Base-by-base conservation (phyloP, 2,888 invertebrate genomes). In the Lepidocyrtinus sp. region DNA sequence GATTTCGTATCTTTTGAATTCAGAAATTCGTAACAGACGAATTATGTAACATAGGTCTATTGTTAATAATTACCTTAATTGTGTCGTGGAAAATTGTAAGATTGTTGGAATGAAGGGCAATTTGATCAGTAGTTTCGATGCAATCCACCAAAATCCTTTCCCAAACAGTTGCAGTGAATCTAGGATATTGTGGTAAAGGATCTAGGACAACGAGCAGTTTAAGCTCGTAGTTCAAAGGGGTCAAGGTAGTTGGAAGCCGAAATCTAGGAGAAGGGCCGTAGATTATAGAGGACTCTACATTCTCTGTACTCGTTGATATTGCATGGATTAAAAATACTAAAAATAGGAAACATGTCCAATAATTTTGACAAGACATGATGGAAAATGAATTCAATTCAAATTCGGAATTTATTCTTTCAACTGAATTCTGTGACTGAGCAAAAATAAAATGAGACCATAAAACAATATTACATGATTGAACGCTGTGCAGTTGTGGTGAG, bases 41-140 rank as follows among this genome's bases (percentile, higher is more conserved):
- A 24, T 36, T 2, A 17, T 24, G 22, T 26, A 24, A 22, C 12
- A 63, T 1, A 45, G 3, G 19, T 15, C 2, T 25, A 26, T 22
- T 36, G 36, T 24, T 22, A n/a, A 65, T 36, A 0, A 88, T 89
- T 45, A 91, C 90, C 68, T 88, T 89, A 2, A 94, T 90, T 68
- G 90, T 90, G 36, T 91, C 89, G 67, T 91, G 90, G 59, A 91
- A 90, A 81, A 95, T 92, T 61, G 89, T 90, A 83, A 96, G 89
- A 83, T 94, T 93, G 25, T 92, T 91, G 1, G 92, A 92, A 88
- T 96, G 96, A 83, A 96, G 90, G 0, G 93, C 94, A 17, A 96
- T 91, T 88, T 92, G 92, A 70, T 91, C 90, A 7, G 92, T 92
- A 65, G 91, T 90, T 84, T 91, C 90, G 15, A 91, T 89, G 25